Evolutionary conservation across 2,113 vertebrate genomes (phyloP), one percentile per base, ranked within the genome.

Genomic region (Stigmatopora argus): DNA sequence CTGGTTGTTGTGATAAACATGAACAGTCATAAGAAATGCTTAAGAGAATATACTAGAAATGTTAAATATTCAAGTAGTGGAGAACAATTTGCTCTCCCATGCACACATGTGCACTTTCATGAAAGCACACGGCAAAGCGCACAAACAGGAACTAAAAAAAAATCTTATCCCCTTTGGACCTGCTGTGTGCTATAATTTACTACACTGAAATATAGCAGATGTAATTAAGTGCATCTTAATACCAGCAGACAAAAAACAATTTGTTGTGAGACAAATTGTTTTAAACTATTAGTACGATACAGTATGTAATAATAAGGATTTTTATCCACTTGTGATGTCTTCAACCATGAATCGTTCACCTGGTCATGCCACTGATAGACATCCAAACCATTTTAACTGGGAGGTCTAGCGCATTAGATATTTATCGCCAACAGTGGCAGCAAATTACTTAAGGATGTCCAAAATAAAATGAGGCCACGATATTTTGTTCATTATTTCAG

Each of bases 131-230:
- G 3, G 26, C 1, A 31, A 31, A 31, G 44, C 72, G 23, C 58
- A 49, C 62, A 47, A 26, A 35, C 26, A 34, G 53, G 17, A 61
- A 23, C 61, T 45, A 13, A 46, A 81, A 80, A 84, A 79, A 81
- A 64, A 62, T 18, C 15, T 58, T 57, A 75, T 73, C 68, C 77
- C 75, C 68, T 66, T 61, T 38, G 61, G 78, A 77, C 58, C 67
- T 57, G 26, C 48, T 14, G 15, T 13, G 44, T 45, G 38, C 44
- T 73, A 45, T 67, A 74, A 64, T 75, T 82, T 64, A 61, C 65
- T 65, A 66, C 78, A 76, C 18, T 58, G 49, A 70, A 77, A 49
- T 59, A 73, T 9, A 69, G 69, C 70, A 52, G 41, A 62, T 66
- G 23, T 38, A 81, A 83, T 80, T 74, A 64, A 64, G 53, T 18